Conservation (phyloP, 2,888 invertebrate genomes). For the Euplagia quadripunctaria region DNA sequence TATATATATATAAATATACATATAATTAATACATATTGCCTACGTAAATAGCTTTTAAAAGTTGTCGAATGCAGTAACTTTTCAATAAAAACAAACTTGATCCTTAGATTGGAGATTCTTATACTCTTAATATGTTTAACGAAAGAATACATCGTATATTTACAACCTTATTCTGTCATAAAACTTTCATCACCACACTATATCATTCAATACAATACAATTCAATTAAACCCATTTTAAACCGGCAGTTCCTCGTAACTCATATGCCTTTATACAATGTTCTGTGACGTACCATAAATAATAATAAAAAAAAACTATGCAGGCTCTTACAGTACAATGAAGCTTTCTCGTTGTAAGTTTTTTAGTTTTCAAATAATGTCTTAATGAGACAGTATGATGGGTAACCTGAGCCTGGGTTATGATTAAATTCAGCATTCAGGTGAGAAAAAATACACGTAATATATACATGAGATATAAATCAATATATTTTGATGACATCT, state of each 20-base stretch:
- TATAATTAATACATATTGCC: too few species aligned
- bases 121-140: not conserved
- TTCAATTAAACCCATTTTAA: constrained; percentile 48
- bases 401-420: constrained; percentile 57
- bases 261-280: constrained; percentile 48
- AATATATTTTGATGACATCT: constrained; percentile 54
- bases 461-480: constrained; percentile 56
- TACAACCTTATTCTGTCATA: constrained; percentile 5
- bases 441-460: constrained; percentile 52
- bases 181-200: constrained; percentile 6
- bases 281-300: constrained; percentile 46
- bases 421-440: constrained; percentile 54
- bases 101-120: too few species aligned
- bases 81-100: not conserved
- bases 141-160: not conserved
- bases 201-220: constrained; percentile 39
- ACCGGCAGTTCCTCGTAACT: constrained; percentile 36
- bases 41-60: not conserved
- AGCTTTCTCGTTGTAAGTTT: constrained; percentile 56
- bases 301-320: constrained; percentile 34
- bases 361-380: constrained; percentile 66
- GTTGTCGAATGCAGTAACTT: not conserved
- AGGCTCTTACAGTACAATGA: constrained; percentile 52
- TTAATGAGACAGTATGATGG: constrained; percentile 74
- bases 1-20: too few species aligned